A percentile compares a stretch with the other conserved stretches of the same genome.
These are phyloP conservation scores for Nasonovia ribisnigri DNA, from an alignment of 2,888 invertebrate species.

Conservation along the genomic window DNA sequence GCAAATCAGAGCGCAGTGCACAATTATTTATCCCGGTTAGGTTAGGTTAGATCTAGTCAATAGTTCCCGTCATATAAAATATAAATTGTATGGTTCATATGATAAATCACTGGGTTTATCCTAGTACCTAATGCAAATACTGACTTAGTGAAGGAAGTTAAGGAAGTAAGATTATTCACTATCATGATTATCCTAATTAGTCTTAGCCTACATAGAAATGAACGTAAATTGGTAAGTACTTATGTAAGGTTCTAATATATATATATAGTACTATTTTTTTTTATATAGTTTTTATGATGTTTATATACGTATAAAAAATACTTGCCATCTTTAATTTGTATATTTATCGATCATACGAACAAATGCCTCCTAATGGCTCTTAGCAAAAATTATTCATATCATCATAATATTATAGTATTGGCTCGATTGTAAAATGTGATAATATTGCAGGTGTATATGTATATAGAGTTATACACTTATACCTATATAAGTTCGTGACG, in stretches of 20 bases:
- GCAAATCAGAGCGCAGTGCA: not conserved
- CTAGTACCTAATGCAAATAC: not conserved
- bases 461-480: not conserved
- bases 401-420: not conserved
- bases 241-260: not conserved
- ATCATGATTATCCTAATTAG: not conserved
- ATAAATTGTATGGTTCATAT: not conserved
- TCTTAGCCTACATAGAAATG: not conserved
- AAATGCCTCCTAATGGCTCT: not conserved
- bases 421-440: not conserved
- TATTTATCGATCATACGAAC: not conserved
- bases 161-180: not conserved
- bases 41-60: no score
- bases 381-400: not conserved
- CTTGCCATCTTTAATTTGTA: not conserved
- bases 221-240: not conserved
- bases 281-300: not conserved
- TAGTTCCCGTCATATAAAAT: no score
- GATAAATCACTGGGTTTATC: not conserved
- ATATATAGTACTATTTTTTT: not conserved
- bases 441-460: not conserved
- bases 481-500: not conserved
- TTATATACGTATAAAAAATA: not conserved
- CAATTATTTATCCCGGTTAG: not conserved
- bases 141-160: not conserved